Evolutionary conservation across 2,888 invertebrate species (phyloP), one percentile per base, ranked within the genome.

Genomic region (Mythimna albipuncta): DNA sequence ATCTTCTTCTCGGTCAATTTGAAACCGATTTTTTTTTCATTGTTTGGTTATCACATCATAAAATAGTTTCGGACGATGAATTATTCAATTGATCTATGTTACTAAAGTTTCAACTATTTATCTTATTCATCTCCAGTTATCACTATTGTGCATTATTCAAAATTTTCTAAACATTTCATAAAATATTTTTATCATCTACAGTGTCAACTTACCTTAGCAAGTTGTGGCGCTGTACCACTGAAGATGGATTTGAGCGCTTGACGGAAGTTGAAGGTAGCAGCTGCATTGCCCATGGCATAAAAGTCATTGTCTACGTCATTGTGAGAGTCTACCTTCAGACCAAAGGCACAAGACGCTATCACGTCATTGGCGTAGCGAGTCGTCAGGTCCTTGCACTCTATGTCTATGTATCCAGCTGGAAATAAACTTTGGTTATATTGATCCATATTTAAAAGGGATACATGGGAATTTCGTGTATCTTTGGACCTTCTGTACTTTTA

Each of bases 291-390:
- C 92, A 94, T 96, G 35, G 83, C 64, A 81, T 96, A 97, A 86
- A 97, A 97, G 35, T 95, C 89, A 80, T 97, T 97, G 0, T 97
- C 86, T 7, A 89, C 91, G 0, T 97, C 93, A 6, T 89, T 88
- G 26, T 96, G 91, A 0, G 97, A 97, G 85, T 97, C 94, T 5
- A 97, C 95, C 80, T 96, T 93, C 3, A 97, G 82, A 0, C 97
- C 97, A 77, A 96, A 97, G 1, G 95, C 96, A 21, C 94, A 93
- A 0, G 95, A 93, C 0, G 97, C 97, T 66, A 97, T 97, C 1
- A 97, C 96, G 81, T 97, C 97, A 74, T 95, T 96, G 1, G 96
- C 90, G 75, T 92, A 96, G 13, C 96, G 90, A 2, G 94, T 92
- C 3, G 93, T 93, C 5, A 93, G 78, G 70, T 96, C 96, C 77